Percentiles rank a stretch among this genome's conserved stretches.
Conservation (phyloP, 1,140 invertebrate genomes). For the Thaumatotibia leucotreta region DNA sequence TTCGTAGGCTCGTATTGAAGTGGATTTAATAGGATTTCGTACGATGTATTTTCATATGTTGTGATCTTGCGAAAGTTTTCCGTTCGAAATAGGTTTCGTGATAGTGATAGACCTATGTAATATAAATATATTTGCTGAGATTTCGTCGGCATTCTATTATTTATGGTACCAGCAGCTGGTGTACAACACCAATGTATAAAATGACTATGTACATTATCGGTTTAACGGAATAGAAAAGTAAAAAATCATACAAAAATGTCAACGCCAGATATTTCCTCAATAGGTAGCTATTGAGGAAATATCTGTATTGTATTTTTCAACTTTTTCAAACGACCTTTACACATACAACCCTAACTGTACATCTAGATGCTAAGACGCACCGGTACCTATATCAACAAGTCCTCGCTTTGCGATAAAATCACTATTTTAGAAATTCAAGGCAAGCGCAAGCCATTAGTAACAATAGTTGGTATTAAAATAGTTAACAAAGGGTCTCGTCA, state of each 20-base stretch:
- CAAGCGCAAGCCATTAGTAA: slow-evolving; percentile 4
- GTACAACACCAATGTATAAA: background rate
- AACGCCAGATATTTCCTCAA: too few species aligned
- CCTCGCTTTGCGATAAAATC: background rate
- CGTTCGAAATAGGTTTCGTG: background rate
- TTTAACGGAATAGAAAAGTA: too few species aligned
- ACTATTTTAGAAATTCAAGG: slow-evolving; percentile 12
- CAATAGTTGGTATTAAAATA: slow-evolving; percentile 14
- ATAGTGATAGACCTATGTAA: too few species aligned
- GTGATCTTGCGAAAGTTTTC: background rate
- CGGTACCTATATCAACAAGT: background rate
- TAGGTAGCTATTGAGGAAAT: too few species aligned
- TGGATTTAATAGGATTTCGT: background rate
- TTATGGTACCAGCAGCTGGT: background rate
- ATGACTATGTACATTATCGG: too few species aligned
- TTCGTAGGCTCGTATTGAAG: background rate
- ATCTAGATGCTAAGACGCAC: background rate
- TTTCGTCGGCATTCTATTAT: background rate
- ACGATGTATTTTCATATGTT: too few species aligned
- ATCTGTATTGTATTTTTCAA: background rate
- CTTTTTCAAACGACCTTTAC: background rate
- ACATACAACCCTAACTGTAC: background rate
- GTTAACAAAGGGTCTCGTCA: slow-evolving; percentile 31
- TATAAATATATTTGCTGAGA: background rate
- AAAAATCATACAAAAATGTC: too few species aligned